Evolutionary conservation across 2,888 invertebrate genomes (phyloP).

Genomic region (Rotaria magnacalcarata): DNA sequence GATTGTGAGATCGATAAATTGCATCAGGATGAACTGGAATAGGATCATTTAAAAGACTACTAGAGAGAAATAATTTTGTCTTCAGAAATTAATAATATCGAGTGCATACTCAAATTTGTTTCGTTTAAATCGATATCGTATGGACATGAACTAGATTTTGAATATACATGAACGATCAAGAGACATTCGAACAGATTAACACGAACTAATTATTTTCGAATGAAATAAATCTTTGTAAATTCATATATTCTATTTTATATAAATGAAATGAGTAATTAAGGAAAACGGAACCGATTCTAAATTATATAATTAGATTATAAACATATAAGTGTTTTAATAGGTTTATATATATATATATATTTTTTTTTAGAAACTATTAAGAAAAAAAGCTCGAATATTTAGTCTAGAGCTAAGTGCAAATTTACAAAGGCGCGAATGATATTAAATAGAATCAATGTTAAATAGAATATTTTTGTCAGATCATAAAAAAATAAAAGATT

Average conservation of each 20-base stretch:
- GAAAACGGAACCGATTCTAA: background rate
- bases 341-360: background rate
- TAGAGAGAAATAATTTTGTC: background rate
- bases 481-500: no score
- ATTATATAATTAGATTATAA: background rate
- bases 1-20: background rate
- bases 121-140: background rate
- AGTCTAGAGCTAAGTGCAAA: background rate
- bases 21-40: conserved; percentile 1
- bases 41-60: background rate
- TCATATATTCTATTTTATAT: no score
- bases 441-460: no score
- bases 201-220: background rate
- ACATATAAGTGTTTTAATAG: background rate
- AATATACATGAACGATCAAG: background rate
- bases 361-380: background rate
- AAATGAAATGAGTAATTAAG: background rate
- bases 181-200: background rate
- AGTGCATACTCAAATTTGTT: background rate
- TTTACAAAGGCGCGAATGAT: background rate
- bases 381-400: background rate
- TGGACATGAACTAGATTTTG: background rate
- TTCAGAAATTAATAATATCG: background rate
- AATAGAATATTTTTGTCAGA: no score
- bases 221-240: background rate